These are phyloP conservation scores for Rhynchotus rufescens DNA, from an alignment of 2,797 vertebrate species.

Conservation along the genomic window DNA sequence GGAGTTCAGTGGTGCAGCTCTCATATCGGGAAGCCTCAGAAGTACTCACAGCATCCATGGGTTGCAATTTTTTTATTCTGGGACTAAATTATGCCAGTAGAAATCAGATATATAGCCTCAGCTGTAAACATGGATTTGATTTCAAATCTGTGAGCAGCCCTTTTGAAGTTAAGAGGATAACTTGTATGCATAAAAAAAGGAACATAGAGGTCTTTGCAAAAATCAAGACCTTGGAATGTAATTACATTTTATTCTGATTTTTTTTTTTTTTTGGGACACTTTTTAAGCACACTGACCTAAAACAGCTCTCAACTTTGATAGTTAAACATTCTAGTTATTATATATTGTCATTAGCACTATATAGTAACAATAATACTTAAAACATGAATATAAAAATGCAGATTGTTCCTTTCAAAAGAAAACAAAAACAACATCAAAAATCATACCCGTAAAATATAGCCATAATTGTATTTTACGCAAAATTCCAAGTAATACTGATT, in stretches of 20 bases:
- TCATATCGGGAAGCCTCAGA: background rate
- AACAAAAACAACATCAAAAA: background rate
- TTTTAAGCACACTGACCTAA: background rate
- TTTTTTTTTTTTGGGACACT: background rate
- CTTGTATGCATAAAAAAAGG: background rate
- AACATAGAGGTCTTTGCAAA: background rate
- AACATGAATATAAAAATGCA: background rate
- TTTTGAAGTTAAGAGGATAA: background rate
- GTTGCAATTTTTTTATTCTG: background rate
- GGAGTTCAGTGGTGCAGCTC: background rate
- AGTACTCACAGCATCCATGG: background rate
- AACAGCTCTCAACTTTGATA: background rate
- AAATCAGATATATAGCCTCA: background rate
- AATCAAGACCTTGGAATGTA: background rate
- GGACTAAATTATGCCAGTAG: background rate
- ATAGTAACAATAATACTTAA: background rate
- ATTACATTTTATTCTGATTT: background rate
- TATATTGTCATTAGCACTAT: background rate
- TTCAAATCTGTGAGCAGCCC: background rate
- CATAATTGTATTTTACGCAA: background rate
- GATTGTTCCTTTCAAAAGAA: background rate
- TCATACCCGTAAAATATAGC: fast-evolving
- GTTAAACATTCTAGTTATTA: background rate
- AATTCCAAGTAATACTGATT: background rate
- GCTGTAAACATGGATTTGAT: background rate